phyloP scores from a whole-genome alignment of 2,797 vertebrate species.

The Melanotaenia maccullochi region DNA sequence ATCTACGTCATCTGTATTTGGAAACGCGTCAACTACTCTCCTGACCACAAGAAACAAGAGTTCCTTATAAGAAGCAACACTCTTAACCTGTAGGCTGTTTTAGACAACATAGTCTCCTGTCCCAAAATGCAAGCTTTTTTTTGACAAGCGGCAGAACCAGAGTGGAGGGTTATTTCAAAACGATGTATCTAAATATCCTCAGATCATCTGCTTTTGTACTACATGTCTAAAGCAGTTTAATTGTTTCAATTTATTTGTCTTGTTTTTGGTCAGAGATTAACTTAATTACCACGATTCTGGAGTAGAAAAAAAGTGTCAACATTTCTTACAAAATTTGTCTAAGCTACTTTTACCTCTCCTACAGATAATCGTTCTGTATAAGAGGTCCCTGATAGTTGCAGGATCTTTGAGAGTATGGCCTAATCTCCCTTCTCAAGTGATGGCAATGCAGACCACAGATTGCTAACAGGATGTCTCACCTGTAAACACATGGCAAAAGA shows the following conservation, averaged over 20 bases:
- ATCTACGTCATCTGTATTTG: no score
- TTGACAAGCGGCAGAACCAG: neutral
- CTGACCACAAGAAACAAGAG: no score
- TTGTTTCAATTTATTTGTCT: neutral
- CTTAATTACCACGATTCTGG: neutral
- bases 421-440: conserved; percentile 38
- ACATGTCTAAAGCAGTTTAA: neutral
- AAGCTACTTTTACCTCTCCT: conserved; percentile 21
- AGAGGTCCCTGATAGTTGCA: conserved; percentile 10
- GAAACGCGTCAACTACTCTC: no score
- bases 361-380: conserved; percentile 37
- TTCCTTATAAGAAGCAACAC: no score
- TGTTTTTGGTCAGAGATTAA: no score
- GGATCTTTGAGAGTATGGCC: conserved; percentile 36
- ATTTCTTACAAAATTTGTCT: neutral
- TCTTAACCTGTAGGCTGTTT: no score
- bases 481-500: conserved; percentile 8
- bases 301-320: neutral
- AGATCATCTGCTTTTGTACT: neutral
- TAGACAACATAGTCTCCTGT: neutral
- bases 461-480: neutral
- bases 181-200: neutral
- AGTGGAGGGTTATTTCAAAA: neutral
- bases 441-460: conserved; percentile 28
- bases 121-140: neutral